Conservation (phyloP, 2,888 invertebrate genomes). For the Andrena fulva region DNA sequence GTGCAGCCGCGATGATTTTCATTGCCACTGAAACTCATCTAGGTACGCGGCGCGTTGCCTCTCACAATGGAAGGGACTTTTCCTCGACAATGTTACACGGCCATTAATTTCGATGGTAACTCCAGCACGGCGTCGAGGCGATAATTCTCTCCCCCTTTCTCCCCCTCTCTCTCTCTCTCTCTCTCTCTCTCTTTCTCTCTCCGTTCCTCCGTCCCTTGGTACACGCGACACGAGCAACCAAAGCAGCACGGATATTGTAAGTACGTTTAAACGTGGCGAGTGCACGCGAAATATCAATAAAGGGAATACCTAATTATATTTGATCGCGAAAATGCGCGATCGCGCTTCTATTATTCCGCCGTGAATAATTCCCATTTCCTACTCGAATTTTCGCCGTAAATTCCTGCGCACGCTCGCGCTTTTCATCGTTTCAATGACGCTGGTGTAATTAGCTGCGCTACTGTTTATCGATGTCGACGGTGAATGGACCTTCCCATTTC, state of each 20-base stretch:
- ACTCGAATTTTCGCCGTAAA: background rate
- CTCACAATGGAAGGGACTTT: constrained; percentile 67
- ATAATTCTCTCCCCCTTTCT: constrained; percentile 45
- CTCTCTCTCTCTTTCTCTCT: background rate
- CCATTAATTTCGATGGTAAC: constrained; percentile 71
- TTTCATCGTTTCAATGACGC: background rate
- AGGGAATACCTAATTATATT: constrained; percentile 49
- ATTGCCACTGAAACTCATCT: constrained; percentile 70
- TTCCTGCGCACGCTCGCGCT: background rate
- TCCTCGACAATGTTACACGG: constrained; percentile 63
- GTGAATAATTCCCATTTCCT: constrained; percentile 18
- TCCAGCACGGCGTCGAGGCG: constrained; percentile 53
- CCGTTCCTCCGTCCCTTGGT: background rate
- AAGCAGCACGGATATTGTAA: constrained; percentile 45
- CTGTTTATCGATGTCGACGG: too few relatives aligned
- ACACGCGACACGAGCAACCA: constrained; percentile 32
- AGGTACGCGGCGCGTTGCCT: constrained; percentile 32
- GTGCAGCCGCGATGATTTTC: constrained; percentile 69
- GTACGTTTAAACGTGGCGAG: constrained; percentile 40
- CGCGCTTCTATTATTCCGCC: constrained; percentile 8
- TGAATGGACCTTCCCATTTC: too few relatives aligned
- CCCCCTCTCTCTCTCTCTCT: background rate
- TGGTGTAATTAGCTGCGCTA: too few relatives aligned
- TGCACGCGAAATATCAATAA: constrained; percentile 55
- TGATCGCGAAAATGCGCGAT: constrained; percentile 16